A percentile compares a stretch with the other conserved stretches of the same genome.
These are phyloP conservation scores for Poecilia latipinna DNA, from an alignment of 2,113 vertebrate genomes.

Conservation along the genomic window DNA sequence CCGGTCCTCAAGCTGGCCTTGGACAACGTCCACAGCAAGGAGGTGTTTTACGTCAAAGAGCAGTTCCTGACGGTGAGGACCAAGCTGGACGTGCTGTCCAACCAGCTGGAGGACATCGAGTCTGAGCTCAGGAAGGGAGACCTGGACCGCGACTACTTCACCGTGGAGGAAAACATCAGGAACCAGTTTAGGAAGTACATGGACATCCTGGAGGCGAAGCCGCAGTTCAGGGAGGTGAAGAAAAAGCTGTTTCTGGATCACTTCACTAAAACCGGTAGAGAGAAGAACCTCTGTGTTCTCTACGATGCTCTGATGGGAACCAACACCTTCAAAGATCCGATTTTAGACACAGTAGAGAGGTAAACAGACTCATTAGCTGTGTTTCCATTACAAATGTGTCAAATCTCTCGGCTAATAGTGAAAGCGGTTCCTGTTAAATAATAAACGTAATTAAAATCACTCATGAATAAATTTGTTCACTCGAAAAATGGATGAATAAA, in stretches of 20 bases:
- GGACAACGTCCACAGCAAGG: slow-evolving; percentile 81
- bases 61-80: slow-evolving; percentile 77
- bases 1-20: slow-evolving; percentile 77
- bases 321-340: slow-evolving; percentile 73
- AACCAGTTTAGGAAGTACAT: slow-evolving; percentile 83
- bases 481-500: too few relatives aligned
- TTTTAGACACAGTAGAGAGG: slow-evolving; percentile 78
- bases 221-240: slow-evolving; percentile 78
- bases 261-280: slow-evolving; percentile 76
- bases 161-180: slow-evolving; percentile 79
- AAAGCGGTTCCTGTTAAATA: too few relatives aligned
- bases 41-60: slow-evolving; percentile 82
- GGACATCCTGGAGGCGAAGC: slow-evolving; percentile 80
- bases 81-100: slow-evolving; percentile 77
- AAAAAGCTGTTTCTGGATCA: slow-evolving; percentile 78
- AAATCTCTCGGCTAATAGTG: too few relatives aligned
- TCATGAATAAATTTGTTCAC: too few relatives aligned
- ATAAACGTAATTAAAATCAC: too few relatives aligned
- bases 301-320: slow-evolving; percentile 78
- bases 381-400: too few relatives aligned
- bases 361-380: slow-evolving; percentile 2
- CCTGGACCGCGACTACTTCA: slow-evolving; percentile 77
- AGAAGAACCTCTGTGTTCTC: slow-evolving; percentile 80
- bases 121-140: slow-evolving; percentile 77
- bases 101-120: slow-evolving; percentile 77